Base-by-base conservation (phyloP, 1,140 invertebrate genomes). In the Stenopsyche tienmushanensis region DNA sequence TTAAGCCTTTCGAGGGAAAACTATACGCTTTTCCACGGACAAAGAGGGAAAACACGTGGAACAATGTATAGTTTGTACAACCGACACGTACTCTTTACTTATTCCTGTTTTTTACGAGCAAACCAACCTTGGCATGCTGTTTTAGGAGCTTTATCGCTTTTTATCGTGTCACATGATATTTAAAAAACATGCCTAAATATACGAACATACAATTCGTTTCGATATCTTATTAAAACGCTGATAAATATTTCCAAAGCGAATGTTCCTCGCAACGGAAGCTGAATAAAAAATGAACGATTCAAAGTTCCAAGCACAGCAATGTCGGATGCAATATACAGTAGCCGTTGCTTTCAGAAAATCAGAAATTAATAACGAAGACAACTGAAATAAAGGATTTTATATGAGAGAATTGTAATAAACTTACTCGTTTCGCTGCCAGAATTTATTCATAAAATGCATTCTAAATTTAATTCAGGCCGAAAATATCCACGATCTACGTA, bases 1-100 rank as follows among this genome's bases (percentile, higher is more conserved):
- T 52, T 39, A 23, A 39, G 20, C 26, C 53, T 41, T 55, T 55
- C 34, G 26, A 10, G 53, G 29, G 54, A 57, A 57, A 57, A 57
- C 54, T 57, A 42, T 42, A 24, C 2, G 54, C 39, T 39, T 34
- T 39, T 57, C 29, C 29, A 8, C 23, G 26, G 54, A 57, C 39
- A 42, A 42, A 57, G 21, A 34, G 15, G 15, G 34, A 41, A 42
- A 26, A 29, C 29, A 21, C 34, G 39, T 42, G 7, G 13, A 23
- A 3, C 29, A 21, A 29, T 20, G 49, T 57, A 34, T 55, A 55
- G 25, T 57, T 57, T 57, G 1, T 29, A 3, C 54, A 8, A 24
- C 5, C 39, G 54, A 57, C 54, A 57, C 34, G 54, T 42, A 20
- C 24, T 24, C 1, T 3, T 42, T 1, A 20, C 54, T 34, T 42